Conservation (phyloP, 2,113 vertebrate genomes). For the Shinisaurus crocodilurus region DNA sequence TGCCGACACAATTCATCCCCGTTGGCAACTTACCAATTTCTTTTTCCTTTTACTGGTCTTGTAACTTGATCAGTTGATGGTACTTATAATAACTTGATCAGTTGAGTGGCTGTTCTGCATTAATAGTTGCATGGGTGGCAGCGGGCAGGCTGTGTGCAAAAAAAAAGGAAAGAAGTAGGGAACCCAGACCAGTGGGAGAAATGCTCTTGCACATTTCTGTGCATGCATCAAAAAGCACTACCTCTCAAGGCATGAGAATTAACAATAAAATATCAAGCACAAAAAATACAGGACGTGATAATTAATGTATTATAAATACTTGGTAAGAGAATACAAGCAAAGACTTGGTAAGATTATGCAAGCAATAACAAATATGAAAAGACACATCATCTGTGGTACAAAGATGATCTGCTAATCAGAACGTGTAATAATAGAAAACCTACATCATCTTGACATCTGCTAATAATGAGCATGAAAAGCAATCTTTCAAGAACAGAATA, state of each 20-base stretch:
- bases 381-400: background rate
- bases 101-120: background rate
- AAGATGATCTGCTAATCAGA: background rate
- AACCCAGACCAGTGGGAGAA: background rate
- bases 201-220: background rate
- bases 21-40: background rate
- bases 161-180: background rate
- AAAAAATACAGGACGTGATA: background rate
- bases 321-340: background rate
- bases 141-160: no score
- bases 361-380: background rate
- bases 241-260: background rate
- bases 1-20: conserved; percentile 2
- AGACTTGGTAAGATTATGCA: background rate
- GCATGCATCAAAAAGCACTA: background rate
- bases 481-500: background rate
- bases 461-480: background rate
- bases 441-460: background rate
- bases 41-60: background rate
- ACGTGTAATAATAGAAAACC: background rate
- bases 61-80: background rate
- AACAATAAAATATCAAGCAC: background rate
- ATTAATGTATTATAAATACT: background rate
- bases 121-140: background rate
- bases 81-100: background rate